Base-by-base conservation (phyloP, 2,797 vertebrate genomes). In the Aphelocoma californica region DNA sequence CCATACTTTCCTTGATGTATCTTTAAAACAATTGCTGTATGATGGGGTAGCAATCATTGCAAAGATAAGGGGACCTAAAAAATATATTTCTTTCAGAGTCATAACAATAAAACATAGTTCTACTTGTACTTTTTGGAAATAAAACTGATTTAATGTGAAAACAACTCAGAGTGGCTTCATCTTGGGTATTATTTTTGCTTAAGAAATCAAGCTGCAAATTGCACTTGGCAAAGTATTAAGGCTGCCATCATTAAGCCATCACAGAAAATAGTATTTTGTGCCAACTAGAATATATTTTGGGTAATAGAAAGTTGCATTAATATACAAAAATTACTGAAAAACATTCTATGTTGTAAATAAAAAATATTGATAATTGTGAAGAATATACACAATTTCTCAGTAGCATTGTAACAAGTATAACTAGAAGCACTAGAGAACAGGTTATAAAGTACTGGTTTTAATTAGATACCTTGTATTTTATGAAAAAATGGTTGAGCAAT, bases 11-110 rank as follows among this genome's bases (percentile, higher is more conserved):
- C 74, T 81, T 92, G 79, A 88, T 91, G 56, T 51, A 28, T 91
- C 51, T 97, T 97, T 97, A 90, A 97, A 97, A 95, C 88, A 95
- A 96, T 96, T 96, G 94, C 91, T 86, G 70, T 94, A 21, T 90
- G 86, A 94, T 95, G 80, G 73, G 54, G 34, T 92, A 88, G 91
- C 86, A 96, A 94, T 94, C 78, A 88, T 75, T 93, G 62, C 66
- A 69, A 96, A 64, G 64, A 95, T 94, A 86, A 96, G 60, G 81
- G 23, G 21, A 93, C 40, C 91, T 96, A 95, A 86, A 95, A 94
- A 94, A 80, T 96, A 69, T 48, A 71, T 96, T 96, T 95, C 67
- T 92, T 96, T 96, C 78, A 72, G 29, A 96, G 44, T 96, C 75
- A 81, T 96, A 97, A 92, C 91, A 95, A 54, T 96, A 94, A 97